These are phyloP conservation scores for Oscheius sp. DNA, from an alignment of 2,888 invertebrate species.

Conservation along the genomic window DNA sequence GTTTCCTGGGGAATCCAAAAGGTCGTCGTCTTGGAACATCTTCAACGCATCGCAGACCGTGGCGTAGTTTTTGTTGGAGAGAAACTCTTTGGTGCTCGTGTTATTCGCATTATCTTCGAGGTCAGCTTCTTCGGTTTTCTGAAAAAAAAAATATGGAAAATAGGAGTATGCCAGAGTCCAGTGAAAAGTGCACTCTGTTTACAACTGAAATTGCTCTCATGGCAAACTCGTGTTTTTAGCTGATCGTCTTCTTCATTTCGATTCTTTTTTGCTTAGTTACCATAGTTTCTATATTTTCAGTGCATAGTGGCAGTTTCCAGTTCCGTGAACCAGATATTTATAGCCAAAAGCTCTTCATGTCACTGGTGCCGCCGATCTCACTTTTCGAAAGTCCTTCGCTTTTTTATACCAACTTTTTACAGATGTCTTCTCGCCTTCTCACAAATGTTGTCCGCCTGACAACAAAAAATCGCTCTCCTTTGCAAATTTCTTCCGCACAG, in stretches of 20 bases:
- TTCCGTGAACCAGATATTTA: too few relatives aligned
- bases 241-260: background rate
- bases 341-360: too few relatives aligned
- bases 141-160: constrained; percentile 10
- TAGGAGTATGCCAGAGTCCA: background rate
- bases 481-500: constrained; percentile 36
- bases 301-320: background rate
- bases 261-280: background rate
- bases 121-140: constrained; percentile 22
- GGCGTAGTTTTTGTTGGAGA: constrained; percentile 74
- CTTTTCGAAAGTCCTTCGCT: background rate
- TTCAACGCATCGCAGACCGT: constrained; percentile 75
- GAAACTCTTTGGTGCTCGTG: constrained; percentile 74
- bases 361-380: too few relatives aligned
- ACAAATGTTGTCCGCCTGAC: constrained; percentile 9
- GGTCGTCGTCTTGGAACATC: constrained; percentile 78
- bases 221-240: background rate
- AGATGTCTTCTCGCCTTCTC: constrained; percentile 28
- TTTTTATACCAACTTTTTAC: constrained; percentile 6
- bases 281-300: background rate
- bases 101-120: constrained; percentile 43
- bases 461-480: constrained; percentile 3
- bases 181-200: background rate
- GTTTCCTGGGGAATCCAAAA: constrained; percentile 77
- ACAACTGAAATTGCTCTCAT: background rate